Percentiles rank a stretch among this genome's conserved stretches.
phyloP scores from a whole-genome alignment of 2,113 vertebrate species.

The Neotoma lepida region DNA sequence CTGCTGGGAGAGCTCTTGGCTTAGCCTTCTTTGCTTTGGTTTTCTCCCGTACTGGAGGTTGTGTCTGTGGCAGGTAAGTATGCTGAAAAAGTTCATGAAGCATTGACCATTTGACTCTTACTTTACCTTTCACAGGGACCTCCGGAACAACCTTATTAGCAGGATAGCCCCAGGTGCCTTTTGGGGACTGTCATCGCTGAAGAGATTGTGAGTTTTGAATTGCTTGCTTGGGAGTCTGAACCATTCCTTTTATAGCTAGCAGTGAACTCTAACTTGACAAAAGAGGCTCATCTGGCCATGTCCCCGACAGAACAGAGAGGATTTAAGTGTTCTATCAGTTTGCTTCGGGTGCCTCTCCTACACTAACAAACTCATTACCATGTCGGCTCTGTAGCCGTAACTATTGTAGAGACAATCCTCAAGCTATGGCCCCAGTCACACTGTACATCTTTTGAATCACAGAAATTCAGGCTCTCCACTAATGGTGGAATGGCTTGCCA shows the following conservation, averaged over 20 bases:
- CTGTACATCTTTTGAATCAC: background rate
- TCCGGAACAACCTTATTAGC: constrained; percentile 96
- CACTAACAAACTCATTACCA: background rate
- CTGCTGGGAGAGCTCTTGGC: background rate
- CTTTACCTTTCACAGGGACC: constrained; percentile 88
- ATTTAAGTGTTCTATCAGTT: background rate
- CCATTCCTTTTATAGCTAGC: background rate
- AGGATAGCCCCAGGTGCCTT: constrained; percentile 96
- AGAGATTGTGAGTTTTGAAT: constrained; percentile 93
- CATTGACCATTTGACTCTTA: constrained; percentile 4
- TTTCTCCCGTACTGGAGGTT: background rate
- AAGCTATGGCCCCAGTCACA: background rate
- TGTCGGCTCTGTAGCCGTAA: background rate
- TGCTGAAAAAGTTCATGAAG: background rate
- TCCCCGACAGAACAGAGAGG: background rate
- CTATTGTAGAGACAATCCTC: background rate
- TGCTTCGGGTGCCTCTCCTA: background rate
- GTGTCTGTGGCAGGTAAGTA: background rate
- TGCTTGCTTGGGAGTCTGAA: constrained; percentile 43
- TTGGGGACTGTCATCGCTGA: constrained; percentile 92
- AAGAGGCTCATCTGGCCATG: background rate
- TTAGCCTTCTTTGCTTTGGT: background rate
- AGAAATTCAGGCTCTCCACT: background rate
- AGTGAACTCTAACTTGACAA: background rate
- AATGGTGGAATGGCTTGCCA: background rate